Conservation (phyloP, 2,888 invertebrate genomes). For the Hylaea fasciaria region DNA sequence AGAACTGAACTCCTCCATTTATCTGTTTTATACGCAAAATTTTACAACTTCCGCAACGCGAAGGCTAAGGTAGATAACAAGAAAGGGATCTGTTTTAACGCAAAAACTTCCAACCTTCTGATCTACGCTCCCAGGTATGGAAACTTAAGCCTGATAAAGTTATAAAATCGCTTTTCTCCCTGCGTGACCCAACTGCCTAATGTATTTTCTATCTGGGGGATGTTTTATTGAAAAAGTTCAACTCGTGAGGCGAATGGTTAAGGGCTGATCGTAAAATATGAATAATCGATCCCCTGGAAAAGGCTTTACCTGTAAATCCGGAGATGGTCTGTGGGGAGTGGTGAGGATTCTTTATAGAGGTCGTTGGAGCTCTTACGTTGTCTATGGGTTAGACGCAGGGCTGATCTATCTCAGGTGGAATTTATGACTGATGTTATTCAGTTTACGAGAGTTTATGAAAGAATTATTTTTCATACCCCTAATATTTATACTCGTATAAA, state of each 20-base stretch:
- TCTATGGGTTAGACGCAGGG: constrained; percentile 29
- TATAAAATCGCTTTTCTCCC: constrained; percentile 77
- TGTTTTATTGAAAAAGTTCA: constrained; percentile 84
- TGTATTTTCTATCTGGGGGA: constrained; percentile 65
- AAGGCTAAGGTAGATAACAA: constrained; percentile 32
- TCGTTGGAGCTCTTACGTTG: constrained; percentile 41
- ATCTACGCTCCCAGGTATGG: constrained; percentile 61
- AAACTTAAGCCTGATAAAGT: constrained; percentile 74
- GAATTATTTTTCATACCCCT: constrained; percentile 1
- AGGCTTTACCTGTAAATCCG: constrained; percentile 54
- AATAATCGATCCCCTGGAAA: constrained; percentile 64
- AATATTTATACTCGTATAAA: constrained; percentile 1
- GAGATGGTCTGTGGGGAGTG: constrained; percentile 44
- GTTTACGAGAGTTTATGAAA: constrained; percentile 15
- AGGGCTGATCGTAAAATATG: constrained; percentile 75
- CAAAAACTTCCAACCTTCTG: constrained; percentile 40
- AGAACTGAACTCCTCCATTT: constrained; percentile 18
- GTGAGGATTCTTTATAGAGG: constrained; percentile 48
- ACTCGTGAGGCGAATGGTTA: constrained; percentile 77
- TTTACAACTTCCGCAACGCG: constrained; percentile 24
- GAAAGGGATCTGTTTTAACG: constrained; percentile 41
- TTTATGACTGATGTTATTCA: constrained; percentile 24
- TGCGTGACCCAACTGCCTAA: constrained; percentile 80
- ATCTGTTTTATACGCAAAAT: constrained; percentile 20
- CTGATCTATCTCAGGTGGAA: constrained; percentile 11